Evolutionary conservation across 2,888 invertebrate species (phyloP), one percentile per base, ranked within the genome.

Genomic region (Ornithoptera priamus): DNA sequence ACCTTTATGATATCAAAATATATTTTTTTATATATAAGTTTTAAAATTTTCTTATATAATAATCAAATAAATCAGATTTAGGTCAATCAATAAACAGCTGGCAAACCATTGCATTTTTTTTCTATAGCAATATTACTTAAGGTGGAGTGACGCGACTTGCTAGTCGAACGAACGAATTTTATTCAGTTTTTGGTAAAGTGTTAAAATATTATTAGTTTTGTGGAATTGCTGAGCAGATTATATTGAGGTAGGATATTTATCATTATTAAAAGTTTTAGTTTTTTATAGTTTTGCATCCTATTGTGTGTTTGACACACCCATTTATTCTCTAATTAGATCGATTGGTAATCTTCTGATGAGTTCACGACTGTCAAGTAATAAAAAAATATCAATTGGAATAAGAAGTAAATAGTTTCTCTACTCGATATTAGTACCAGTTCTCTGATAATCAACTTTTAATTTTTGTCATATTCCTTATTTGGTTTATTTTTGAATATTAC

Each of bases 401-500:
- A 50, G 12, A 1, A 39, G 56, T 20, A 60, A 24, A 20, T 2
- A 15, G 22, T 22, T 39, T 8, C 12, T 36, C 24, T 18, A 22
- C 8, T 36, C 42, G 17, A 2, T 46, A 59, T 50, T 20, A 68
- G 15, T 39, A 7, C 12, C n/a, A 39, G 42, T 39, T 24, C n/a
- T 59, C 42, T 15, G 39, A 17, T 24, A 46, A 24, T 67, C 77
- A 79, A 82, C 78, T 82, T 79, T 81, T 75, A 76, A 71, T 71
- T 68, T 57, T 71, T 73, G 75, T 75, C 77, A 81, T 85, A 86
- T 87, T 87, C 89, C 90, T 78, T 90, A 87, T 83, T 88, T 82
- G 85, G 89, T 90, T 90, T 92, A 92, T 92, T 92, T 92, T 91
- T 86, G 90, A 87, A 78, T 86, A 92, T 93, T 92, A 93, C 93